These are phyloP conservation scores for Loripinus fragilis DNA, from an alignment of 2,888 invertebrate species.

Conservation along the genomic window DNA sequence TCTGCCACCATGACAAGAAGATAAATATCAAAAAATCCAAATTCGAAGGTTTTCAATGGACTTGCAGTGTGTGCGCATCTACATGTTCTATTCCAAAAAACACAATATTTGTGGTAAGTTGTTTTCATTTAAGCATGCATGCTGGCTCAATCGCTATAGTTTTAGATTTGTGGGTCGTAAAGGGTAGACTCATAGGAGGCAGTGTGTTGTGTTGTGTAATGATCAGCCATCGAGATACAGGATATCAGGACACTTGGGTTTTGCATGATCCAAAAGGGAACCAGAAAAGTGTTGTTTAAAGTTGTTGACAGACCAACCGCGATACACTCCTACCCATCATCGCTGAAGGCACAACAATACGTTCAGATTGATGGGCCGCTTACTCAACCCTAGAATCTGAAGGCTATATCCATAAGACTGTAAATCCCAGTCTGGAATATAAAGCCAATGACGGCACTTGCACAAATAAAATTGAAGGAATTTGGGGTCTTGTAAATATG, in stretches of 20 bases:
- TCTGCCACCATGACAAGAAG: too few relatives aligned
- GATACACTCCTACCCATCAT: neutral
- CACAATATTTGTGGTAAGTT: too few relatives aligned
- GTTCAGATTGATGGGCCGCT: constrained; percentile 18
- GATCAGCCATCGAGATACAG: constrained; percentile 12
- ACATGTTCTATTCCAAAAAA: too few relatives aligned
- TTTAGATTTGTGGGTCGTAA: too few relatives aligned
- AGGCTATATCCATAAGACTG: constrained; percentile 19
- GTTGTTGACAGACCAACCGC: constrained; percentile 3
- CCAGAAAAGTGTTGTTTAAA: constrained; percentile 7
- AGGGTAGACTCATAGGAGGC: too few relatives aligned
- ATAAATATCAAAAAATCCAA: too few relatives aligned
- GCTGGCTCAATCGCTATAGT: too few relatives aligned
- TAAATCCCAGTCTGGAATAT: neutral
- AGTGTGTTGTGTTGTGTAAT: too few relatives aligned
- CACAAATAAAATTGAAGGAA: too few relatives aligned
- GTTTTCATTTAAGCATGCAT: too few relatives aligned
- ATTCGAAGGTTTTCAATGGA: too few relatives aligned
- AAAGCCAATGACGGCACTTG: constrained; percentile 20
- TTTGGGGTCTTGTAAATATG: constrained; percentile 17
- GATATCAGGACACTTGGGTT: constrained; percentile 12
- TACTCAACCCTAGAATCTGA: neutral
- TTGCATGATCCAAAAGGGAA: constrained; percentile 19
- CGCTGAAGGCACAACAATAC: neutral
- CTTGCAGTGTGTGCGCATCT: too few relatives aligned